Conservation (phyloP, 2,888 invertebrate species). For the Crocallis elinguaria region DNA sequence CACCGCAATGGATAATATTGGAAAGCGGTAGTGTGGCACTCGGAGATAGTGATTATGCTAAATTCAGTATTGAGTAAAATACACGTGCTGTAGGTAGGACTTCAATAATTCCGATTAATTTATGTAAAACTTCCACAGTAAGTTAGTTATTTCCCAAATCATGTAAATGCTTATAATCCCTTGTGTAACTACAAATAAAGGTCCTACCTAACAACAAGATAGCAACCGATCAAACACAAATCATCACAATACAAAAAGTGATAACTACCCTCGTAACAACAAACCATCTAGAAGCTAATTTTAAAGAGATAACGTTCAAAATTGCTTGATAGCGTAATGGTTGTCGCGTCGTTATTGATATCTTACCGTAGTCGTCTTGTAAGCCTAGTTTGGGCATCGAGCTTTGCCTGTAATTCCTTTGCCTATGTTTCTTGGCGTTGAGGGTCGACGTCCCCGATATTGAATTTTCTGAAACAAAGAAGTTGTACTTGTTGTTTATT, state of each 20-base stretch:
- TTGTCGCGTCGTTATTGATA: slow-evolving; percentile 17
- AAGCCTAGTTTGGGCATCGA: slow-evolving; percentile 81
- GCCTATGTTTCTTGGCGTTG: slow-evolving; percentile 75
- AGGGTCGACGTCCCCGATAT: slow-evolving; percentile 79
- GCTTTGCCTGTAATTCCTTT: slow-evolving; percentile 79
- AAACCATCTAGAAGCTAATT: not conserved
- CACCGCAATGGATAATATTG: no score
- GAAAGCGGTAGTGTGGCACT: no score
- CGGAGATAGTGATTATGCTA: no score
- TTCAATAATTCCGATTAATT: not conserved
- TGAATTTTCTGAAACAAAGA: slow-evolving; percentile 73
- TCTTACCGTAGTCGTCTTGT: slow-evolving; percentile 78
- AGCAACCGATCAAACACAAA: slow-evolving; percentile 25
- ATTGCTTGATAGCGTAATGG: not conserved
- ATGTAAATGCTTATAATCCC: slow-evolving; percentile 21
- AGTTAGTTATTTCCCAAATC: slow-evolving; percentile 4
- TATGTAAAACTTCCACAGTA: not conserved
- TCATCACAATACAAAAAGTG: not conserved
- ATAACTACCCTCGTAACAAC: not conserved
- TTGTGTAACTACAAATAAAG: slow-evolving; percentile 24
- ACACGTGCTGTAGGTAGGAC: no score
- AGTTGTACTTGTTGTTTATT: slow-evolving; percentile 17
- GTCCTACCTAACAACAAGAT: slow-evolving; percentile 18
- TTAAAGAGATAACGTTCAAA: not conserved
- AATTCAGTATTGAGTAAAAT: no score